phyloP scores from a whole-genome alignment of 2,888 invertebrate species.

The Dasypolia templi region DNA sequence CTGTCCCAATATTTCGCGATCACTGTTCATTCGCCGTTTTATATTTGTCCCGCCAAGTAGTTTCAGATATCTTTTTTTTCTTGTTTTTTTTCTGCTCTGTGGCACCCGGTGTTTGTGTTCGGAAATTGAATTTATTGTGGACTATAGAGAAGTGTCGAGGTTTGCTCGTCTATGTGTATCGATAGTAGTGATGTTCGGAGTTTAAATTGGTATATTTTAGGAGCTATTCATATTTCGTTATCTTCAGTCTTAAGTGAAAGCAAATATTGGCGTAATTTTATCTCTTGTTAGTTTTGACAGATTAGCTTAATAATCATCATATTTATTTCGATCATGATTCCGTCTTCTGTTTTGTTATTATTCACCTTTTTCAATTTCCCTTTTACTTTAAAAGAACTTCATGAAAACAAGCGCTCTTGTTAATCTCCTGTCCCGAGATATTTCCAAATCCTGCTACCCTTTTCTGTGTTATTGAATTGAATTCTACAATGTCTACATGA shows the following conservation, averaged over 20 bases:
- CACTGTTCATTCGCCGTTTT: constrained; percentile 68
- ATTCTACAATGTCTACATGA: too few species aligned
- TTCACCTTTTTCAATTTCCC: background rate
- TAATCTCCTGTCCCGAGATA: background rate
- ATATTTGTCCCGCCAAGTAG: constrained; percentile 65
- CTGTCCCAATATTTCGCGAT: constrained; percentile 69
- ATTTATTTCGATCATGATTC: constrained; percentile 17
- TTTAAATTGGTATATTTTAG: constrained; percentile 33
- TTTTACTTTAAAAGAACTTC: background rate
- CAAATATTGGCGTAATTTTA: constrained; percentile 33
- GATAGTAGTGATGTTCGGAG: constrained; percentile 21
- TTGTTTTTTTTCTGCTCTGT: constrained; percentile 47
- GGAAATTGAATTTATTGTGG: constrained; percentile 60
- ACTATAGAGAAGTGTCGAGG: constrained; percentile 50
- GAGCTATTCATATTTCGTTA: constrained; percentile 5
- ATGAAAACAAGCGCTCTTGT: background rate
- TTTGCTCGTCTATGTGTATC: constrained; percentile 26
- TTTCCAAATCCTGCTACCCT: background rate
- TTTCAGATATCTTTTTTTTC: constrained; percentile 46
- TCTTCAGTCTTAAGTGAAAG: constrained; percentile 13
- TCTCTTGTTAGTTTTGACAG: constrained; percentile 37
- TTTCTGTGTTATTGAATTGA: background rate
- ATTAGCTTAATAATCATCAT: constrained; percentile 21
- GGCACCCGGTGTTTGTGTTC: constrained; percentile 57
- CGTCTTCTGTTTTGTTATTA: background rate